Percentiles rank a stretch among this genome's conserved stretches.
Conservation (phyloP, 2,888 invertebrate genomes). For the Drosophila anomalata region DNA sequence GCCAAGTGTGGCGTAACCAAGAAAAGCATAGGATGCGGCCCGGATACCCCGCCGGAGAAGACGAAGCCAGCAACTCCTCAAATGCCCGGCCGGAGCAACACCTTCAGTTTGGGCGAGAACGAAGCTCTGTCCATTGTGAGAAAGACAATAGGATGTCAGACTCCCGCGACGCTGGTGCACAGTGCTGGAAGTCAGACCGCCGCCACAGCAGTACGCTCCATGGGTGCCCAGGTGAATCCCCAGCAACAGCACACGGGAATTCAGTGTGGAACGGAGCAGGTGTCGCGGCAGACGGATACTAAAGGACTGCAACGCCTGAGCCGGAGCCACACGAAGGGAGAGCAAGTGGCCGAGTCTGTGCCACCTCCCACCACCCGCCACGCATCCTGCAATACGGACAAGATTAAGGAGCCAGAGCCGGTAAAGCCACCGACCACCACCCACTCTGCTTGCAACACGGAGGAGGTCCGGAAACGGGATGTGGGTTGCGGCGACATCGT, state of each 20-base stretch:
- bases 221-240: slow-evolving; percentile 73
- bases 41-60: slow-evolving; percentile 70
- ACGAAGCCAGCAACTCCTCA: slow-evolving; percentile 34
- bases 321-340: slow-evolving; percentile 71
- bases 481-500: slow-evolving; percentile 85
- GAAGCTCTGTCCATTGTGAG: slow-evolving; percentile 84
- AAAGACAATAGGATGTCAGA: slow-evolving; percentile 81
- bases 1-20: slow-evolving; percentile 85
- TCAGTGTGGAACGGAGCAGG: slow-evolving; percentile 71
- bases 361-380: slow-evolving; percentile 56
- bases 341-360: slow-evolving; percentile 66
- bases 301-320: slow-evolving; percentile 75
- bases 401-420: slow-evolving; percentile 7
- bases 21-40: slow-evolving; percentile 86
- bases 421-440: slow-evolving; percentile 55
- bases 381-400: slow-evolving; percentile 71
- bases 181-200: slow-evolving; percentile 78
- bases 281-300: slow-evolving; percentile 83
- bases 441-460: slow-evolving; percentile 81
- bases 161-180: slow-evolving; percentile 56
- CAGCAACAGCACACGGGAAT: slow-evolving; percentile 63
- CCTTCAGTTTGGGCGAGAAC: slow-evolving; percentile 86
- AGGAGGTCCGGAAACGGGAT: slow-evolving; percentile 84
- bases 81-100: slow-evolving; percentile 85
- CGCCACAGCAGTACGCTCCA: slow-evolving; percentile 57